These are phyloP conservation scores for Syritta pipiens DNA, from an alignment of 2,888 invertebrate species.

Conservation along the genomic window DNA sequence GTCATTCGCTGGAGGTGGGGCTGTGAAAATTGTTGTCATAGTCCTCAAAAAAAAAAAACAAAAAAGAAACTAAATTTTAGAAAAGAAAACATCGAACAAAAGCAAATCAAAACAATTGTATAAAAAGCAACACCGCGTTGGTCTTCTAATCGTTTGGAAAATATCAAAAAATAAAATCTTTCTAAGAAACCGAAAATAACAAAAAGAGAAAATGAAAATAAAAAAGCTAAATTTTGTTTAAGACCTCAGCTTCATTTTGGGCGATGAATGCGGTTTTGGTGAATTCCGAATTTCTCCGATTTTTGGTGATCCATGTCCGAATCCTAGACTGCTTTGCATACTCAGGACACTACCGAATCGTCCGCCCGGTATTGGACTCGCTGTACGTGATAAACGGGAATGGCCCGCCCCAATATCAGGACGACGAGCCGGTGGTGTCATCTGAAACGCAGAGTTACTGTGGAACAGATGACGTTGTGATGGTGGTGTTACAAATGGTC, in stretches of 20 bases:
- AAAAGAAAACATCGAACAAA: neutral
- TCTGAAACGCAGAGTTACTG: slow-evolving; percentile 83
- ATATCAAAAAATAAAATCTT: neutral
- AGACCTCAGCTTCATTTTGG: slow-evolving; percentile 95
- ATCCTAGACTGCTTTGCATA: slow-evolving; percentile 80
- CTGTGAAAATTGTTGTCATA: too few species aligned
- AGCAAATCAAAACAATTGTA: neutral
- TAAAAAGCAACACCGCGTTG: too few species aligned
- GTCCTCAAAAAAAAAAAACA: too few species aligned
- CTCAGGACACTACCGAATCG: slow-evolving; percentile 83
- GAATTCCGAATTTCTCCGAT: slow-evolving; percentile 82
- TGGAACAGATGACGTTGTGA: slow-evolving; percentile 82
- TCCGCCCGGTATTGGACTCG: slow-evolving; percentile 82
- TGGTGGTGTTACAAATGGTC: slow-evolving; percentile 88
- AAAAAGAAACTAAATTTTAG: neutral
- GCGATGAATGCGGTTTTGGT: slow-evolving; percentile 88
- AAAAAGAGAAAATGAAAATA: neutral
- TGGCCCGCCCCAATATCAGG: slow-evolving; percentile 77
- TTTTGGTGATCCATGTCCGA: slow-evolving; percentile 81
- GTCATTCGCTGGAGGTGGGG: too few species aligned
- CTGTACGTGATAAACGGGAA: slow-evolving; percentile 74
- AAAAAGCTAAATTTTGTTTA: neutral
- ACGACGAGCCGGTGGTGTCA: slow-evolving; percentile 85
- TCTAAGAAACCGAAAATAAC: neutral
- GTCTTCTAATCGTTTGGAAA: neutral